Percentiles rank a stretch among this genome's conserved stretches.
These are phyloP conservation scores for Selene dorsalis DNA, from an alignment of 2,797 vertebrate species.

Conservation along the genomic window DNA sequence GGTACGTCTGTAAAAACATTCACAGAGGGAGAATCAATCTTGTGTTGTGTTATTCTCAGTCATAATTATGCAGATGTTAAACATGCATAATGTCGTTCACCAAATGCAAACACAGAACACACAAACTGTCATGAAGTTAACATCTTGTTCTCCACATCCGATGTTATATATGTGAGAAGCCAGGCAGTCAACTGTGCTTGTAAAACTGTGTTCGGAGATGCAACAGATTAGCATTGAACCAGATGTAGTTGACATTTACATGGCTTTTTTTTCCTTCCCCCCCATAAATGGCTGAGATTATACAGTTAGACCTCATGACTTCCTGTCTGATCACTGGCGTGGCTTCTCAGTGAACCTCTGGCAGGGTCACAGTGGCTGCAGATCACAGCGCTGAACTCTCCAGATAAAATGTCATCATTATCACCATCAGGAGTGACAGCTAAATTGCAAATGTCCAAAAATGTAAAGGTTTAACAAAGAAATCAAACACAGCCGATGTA, in stretches of 20 bases:
- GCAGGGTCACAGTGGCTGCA: neutral
- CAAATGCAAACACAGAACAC: too few species aligned
- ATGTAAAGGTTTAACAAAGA: neutral
- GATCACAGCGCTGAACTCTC: neutral
- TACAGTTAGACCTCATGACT: neutral
- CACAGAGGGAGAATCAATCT: neutral
- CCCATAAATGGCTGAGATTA: neutral
- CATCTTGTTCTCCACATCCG: neutral
- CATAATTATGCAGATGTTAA: neutral
- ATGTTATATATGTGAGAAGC: neutral
- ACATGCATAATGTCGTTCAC: neutral
- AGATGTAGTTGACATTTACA: neutral
- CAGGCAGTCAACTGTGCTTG: neutral
- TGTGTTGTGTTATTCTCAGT: too few species aligned
- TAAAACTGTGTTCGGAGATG: neutral
- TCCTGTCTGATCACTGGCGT: neutral
- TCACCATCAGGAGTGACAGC: neutral
- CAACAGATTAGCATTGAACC: neutral
- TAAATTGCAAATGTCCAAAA: neutral
- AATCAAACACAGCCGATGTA: neutral
- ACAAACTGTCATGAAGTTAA: neutral
- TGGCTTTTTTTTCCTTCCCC: neutral
- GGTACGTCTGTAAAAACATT: slow-evolving; percentile 79
- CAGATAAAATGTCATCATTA: neutral
- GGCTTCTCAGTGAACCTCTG: neutral